A percentile compares a stretch with the other conserved stretches of the same genome.
Evolutionary conservation across 2,113 vertebrate species (phyloP).

Genomic region (Pluvianellus socialis): DNA sequence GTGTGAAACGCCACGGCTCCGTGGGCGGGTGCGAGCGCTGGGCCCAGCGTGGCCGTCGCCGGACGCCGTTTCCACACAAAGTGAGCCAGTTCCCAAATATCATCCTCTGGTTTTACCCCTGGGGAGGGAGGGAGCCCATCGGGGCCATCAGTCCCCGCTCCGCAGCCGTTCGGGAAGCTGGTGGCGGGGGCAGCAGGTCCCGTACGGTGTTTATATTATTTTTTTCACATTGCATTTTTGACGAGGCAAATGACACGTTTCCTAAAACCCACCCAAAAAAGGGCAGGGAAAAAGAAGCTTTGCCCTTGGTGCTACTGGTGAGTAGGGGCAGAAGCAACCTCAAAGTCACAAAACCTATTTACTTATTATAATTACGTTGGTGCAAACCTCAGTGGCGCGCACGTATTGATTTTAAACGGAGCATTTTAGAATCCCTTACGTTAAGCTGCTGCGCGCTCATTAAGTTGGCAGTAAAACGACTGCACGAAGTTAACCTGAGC

Average conservation of each 20-base stretch:
- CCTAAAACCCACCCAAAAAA: background rate
- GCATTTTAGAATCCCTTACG: background rate
- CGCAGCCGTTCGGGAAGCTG: background rate
- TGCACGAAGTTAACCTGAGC: fast-evolving
- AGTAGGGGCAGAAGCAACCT: background rate
- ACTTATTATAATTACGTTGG: fast-evolving
- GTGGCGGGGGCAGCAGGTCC: background rate
- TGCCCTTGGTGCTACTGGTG: background rate
- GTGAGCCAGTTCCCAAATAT: background rate
- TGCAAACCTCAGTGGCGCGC: background rate
- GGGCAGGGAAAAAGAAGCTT: background rate
- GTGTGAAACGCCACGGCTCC: background rate
- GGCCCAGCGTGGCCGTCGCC: fast-evolving
- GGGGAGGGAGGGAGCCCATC: background rate
- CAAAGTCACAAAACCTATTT: background rate
- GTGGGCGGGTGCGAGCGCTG: background rate
- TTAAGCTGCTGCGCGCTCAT: background rate
- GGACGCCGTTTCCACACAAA: background rate
- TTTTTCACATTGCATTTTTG: background rate
- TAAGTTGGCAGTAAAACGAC: background rate
- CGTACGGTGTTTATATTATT: background rate
- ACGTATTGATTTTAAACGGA: fast-evolving
- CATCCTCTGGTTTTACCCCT: background rate
- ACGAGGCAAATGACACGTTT: background rate
- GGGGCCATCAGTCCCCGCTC: fast-evolving